A percentile compares a stretch with the other conserved stretches of the same genome.
These are phyloP conservation scores for Spondyliosoma cantharus DNA, from an alignment of 2,797 vertebrate genomes.

Conservation along the genomic window DNA sequence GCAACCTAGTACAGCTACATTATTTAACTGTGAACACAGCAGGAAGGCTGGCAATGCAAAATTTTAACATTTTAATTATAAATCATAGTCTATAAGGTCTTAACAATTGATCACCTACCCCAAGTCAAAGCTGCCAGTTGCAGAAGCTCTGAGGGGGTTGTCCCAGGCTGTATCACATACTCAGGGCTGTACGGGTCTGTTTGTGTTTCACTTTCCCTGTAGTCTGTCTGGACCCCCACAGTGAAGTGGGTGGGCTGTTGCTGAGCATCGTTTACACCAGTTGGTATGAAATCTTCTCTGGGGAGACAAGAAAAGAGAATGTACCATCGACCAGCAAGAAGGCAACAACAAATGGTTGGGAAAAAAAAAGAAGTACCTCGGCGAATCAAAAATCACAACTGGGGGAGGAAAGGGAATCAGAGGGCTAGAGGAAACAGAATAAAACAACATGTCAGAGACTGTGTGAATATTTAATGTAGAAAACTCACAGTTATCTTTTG, in stretches of 20 bases:
- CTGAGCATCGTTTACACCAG: conserved; percentile 15
- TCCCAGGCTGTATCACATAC: conserved; percentile 84
- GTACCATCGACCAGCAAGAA: background rate
- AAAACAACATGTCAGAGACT: conserved; percentile 12
- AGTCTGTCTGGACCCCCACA: conserved; percentile 93
- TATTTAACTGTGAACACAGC: background rate
- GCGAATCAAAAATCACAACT: conserved; percentile 70
- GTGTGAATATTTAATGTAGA: background rate
- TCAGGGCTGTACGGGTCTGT: conserved; percentile 94
- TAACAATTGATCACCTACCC: conserved; percentile 77
- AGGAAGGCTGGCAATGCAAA: background rate
- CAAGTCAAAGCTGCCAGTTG: conserved; percentile 90
- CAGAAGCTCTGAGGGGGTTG: conserved; percentile 90
- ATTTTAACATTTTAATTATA: background rate
- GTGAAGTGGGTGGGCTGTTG: conserved; percentile 72
- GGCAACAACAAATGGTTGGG: background rate
- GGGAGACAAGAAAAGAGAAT: conserved; percentile 20
- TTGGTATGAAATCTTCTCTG: conserved; percentile 72
- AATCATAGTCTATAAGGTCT: background rate
- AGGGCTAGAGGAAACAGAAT: conserved; percentile 79
- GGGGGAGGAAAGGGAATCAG: conserved; percentile 80
- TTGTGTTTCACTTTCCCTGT: conserved; percentile 93
- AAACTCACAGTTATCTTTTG: background rate
- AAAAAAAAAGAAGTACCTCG: conserved; percentile 78
- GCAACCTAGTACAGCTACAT: too few species aligned